Percentiles rank a stretch among this genome's conserved stretches.
phyloP scores from a whole-genome alignment of 2,113 vertebrate genomes.

The Acanthisitta chloris region DNA sequence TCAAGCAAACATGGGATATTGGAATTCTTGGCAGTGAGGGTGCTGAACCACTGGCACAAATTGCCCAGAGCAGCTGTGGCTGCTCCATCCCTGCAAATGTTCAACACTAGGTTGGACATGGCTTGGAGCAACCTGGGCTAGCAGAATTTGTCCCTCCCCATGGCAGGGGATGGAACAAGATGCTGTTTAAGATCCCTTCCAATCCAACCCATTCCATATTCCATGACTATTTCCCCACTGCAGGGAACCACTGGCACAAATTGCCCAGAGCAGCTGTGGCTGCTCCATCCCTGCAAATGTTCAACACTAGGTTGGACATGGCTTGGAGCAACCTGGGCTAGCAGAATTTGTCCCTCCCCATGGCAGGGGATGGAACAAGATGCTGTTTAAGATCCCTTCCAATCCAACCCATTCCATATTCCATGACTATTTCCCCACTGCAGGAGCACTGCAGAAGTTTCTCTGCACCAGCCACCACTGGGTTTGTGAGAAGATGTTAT shows the following conservation, averaged over 20 bases:
- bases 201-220: too few relatives aligned
- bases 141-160: not conserved
- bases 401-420: not conserved
- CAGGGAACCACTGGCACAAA: not conserved
- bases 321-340: accelerated
- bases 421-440: accelerated
- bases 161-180: not conserved
- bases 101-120: too few relatives aligned
- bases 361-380: not conserved
- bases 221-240: too few relatives aligned
- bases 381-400: not conserved
- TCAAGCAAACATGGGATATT: slow-evolving; percentile 40
- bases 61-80: too few relatives aligned
- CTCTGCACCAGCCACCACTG: not conserved
- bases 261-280: not conserved
- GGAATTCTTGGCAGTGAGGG: too few relatives aligned
- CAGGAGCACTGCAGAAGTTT: not conserved
- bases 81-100: too few relatives aligned
- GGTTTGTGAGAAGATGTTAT: not conserved
- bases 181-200: not conserved
- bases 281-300: not conserved
- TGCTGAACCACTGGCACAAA: too few relatives aligned
- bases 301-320: too few relatives aligned
- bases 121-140: not conserved
- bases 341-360: not conserved